A percentile compares a stretch with the other conserved stretches of the same genome.
Evolutionary conservation across 2,113 vertebrate genomes (phyloP).

Genomic region (Cinclus cinclus): DNA sequence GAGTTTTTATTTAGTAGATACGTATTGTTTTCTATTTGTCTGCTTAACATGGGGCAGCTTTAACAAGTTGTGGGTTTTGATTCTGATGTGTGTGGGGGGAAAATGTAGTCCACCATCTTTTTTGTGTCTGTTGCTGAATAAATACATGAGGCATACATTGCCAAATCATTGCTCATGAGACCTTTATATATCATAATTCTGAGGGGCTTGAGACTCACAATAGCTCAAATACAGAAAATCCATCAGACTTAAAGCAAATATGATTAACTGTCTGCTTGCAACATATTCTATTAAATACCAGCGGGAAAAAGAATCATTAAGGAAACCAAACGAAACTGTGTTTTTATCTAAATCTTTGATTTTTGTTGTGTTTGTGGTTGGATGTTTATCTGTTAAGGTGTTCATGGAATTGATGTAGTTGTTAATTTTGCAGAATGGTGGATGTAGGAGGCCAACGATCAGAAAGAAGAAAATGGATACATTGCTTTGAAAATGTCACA

Average conservation of each 20-base stretch:
- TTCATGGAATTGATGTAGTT: conserved; percentile 33
- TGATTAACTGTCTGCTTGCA: not conserved
- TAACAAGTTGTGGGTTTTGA: not conserved
- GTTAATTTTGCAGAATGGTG: conserved; percentile 88
- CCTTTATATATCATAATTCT: not conserved
- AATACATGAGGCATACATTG: not conserved
- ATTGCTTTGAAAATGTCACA: conserved; percentile 97
- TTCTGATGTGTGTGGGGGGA: accelerated
- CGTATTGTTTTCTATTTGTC: accelerated
- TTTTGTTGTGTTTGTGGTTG: not conserved
- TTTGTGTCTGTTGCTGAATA: not conserved
- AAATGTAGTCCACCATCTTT: accelerated
- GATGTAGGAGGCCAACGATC: conserved; percentile 95
- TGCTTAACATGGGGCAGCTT: not conserved
- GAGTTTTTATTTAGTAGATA: not conserved
- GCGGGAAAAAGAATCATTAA: not conserved
- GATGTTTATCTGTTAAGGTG: not conserved
- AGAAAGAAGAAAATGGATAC: conserved; percentile 99
- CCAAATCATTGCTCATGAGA: not conserved
- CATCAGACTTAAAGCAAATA: not conserved
- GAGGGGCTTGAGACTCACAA: not conserved
- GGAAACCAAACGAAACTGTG: not conserved
- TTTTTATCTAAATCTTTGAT: not conserved
- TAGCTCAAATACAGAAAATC: not conserved
- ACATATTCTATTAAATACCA: not conserved